These are phyloP conservation scores for Pelosia muscerda DNA, from an alignment of 2,888 invertebrate genomes.

Conservation along the genomic window DNA sequence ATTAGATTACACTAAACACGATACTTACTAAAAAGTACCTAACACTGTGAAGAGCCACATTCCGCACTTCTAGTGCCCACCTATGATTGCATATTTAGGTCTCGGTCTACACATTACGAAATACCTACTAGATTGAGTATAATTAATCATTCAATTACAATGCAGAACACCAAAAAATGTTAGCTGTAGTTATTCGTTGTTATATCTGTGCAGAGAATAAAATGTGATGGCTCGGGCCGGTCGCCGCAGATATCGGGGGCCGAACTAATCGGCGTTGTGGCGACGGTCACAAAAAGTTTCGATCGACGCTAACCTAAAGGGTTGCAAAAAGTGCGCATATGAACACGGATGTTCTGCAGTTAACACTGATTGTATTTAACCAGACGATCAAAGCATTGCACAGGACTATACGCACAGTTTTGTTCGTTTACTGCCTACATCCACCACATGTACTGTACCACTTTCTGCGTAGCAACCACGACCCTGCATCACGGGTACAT, in stretches of 20 bases:
- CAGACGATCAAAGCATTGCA: background rate
- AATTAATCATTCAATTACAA: background rate
- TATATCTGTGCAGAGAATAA: background rate
- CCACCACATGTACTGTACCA: too few species aligned
- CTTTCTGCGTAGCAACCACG: too few species aligned
- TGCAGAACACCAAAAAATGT: background rate
- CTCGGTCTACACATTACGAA: too few species aligned
- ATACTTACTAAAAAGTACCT: background rate
- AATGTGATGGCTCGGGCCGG: background rate
- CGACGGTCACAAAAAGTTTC: slow-evolving; percentile 28
- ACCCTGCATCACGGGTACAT: too few species aligned
- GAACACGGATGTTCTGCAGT: slow-evolving; percentile 11
- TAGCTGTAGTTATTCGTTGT: background rate
- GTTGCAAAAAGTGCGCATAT: slow-evolving; percentile 33
- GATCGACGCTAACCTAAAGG: slow-evolving; percentile 41
- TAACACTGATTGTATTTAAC: slow-evolving; percentile 42
- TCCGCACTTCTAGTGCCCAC: too few species aligned
- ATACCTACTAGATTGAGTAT: too few species aligned
- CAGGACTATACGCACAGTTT: background rate
- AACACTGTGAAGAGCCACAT: background rate
- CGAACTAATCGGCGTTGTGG: background rate
- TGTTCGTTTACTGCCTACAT: background rate
- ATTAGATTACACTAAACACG: background rate
- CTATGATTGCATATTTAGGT: too few species aligned
- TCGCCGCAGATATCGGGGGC: background rate